Evolutionary conservation across 2,797 vertebrate genomes (phyloP).

Genomic region (Anableps anableps): DNA sequence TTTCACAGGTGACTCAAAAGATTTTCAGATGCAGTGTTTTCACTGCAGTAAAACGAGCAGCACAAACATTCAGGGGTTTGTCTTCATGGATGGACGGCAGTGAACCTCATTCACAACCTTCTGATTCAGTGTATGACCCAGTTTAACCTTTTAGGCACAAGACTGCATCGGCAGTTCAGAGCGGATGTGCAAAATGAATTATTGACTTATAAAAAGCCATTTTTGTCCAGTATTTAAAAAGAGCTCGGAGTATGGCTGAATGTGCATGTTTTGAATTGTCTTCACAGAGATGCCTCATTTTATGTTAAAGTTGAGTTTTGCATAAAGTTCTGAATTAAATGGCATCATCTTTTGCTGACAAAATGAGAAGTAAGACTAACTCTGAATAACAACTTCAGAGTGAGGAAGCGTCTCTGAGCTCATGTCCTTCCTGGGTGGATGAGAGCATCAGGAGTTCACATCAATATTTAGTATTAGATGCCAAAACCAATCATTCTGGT

Average conservation of each 20-base stretch:
- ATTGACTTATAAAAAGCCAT: not conserved
- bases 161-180: too few species aligned
- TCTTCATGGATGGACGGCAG: not conserved
- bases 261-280: not conserved
- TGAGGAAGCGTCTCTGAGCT: not conserved
- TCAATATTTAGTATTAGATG: slow-evolving; percentile 8
- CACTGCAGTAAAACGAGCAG: not conserved
- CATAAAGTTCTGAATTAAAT: not conserved
- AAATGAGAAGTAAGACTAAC: not conserved
- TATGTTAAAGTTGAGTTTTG: too few species aligned
- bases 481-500: slow-evolving; percentile 1
- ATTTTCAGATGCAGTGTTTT: not conserved
- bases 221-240: not conserved
- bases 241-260: not conserved
- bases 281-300: not conserved
- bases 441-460: slow-evolving; percentile 36
- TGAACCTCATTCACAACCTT: not conserved
- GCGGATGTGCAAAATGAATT: not conserved
- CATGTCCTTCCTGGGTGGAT: not conserved
- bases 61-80: not conserved
- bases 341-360: not conserved
- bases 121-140: not conserved
- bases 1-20: not conserved
- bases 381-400: not conserved
- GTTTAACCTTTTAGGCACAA: too few species aligned